Conservation (phyloP, 2,113 vertebrate species). For the Nycticebus coucang region DNA sequence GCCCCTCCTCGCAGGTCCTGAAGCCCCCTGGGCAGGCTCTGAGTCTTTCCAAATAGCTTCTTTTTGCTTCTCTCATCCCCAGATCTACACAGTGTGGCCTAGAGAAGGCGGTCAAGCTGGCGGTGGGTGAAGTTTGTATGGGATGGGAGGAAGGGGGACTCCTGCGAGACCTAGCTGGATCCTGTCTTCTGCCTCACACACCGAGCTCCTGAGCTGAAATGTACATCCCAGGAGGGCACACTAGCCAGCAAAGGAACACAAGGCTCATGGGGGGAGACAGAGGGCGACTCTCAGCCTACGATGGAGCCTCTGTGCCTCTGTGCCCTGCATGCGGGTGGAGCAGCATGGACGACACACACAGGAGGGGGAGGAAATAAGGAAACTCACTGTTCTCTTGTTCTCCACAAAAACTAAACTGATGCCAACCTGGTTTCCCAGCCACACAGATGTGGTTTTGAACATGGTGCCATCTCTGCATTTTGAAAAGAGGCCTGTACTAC, state of each 20-base stretch:
- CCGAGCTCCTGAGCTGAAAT: neutral
- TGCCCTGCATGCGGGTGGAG: neutral
- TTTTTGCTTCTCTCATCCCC: neutral
- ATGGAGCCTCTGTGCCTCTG: too few relatives aligned
- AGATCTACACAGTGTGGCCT: neutral
- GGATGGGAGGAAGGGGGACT: neutral
- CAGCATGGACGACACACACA: fast-evolving
- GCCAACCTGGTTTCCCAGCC: neutral
- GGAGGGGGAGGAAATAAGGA: neutral
- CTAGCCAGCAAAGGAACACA: fast-evolving
- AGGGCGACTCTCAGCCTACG: fast-evolving
- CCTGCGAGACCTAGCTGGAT: too few relatives aligned
- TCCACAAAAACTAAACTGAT: neutral
- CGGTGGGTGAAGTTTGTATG: fast-evolving
- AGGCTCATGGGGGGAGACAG: neutral
- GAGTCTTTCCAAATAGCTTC: neutral
- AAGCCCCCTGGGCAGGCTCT: neutral
- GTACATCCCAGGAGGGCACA: too few relatives aligned
- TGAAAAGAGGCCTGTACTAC: neutral
- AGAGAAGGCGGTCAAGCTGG: neutral
- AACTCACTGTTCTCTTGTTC: neutral
- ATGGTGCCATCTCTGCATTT: neutral
- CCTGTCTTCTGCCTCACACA: neutral
- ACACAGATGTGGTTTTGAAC: neutral
- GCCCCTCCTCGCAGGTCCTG: neutral